Conservation (phyloP, 2,888 invertebrate genomes). For the Meghimatium bilineatum region DNA sequence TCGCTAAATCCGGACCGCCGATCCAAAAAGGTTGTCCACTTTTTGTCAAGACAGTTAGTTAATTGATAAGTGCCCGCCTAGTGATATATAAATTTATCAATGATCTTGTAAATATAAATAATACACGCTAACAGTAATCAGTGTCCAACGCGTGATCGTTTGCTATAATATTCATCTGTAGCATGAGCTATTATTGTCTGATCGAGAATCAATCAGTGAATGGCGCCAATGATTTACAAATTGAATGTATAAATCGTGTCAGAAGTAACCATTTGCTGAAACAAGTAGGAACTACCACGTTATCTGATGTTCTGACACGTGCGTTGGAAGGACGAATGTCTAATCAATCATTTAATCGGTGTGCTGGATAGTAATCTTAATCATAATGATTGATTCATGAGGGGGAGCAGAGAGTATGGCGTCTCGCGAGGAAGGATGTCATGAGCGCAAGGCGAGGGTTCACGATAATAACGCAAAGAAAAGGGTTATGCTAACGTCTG, state of each 20-base stretch:
- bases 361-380: neutral
- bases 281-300: neutral
- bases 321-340: neutral
- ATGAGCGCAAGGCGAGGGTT: neutral
- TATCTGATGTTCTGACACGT: neutral
- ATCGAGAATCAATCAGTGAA: neutral
- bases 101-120: too few relatives aligned
- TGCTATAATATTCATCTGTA: neutral
- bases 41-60: too few relatives aligned
- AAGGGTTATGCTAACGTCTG: too few relatives aligned
- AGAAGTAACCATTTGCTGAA: neutral
- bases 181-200: neutral
- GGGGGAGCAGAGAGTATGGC: neutral
- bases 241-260: neutral
- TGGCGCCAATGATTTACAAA: neutral
- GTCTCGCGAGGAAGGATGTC: neutral
- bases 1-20: too few relatives aligned
- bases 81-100: too few relatives aligned
- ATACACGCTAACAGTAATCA: too few relatives aligned
- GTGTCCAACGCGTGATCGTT: too few relatives aligned
- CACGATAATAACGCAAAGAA: neutral
- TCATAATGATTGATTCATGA: neutral
- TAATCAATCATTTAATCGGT: neutral
- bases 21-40: too few relatives aligned
- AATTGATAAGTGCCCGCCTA: too few relatives aligned